Conservation (phyloP, 1,140 invertebrate genomes). For the Drosophila parabipectinata region DNA sequence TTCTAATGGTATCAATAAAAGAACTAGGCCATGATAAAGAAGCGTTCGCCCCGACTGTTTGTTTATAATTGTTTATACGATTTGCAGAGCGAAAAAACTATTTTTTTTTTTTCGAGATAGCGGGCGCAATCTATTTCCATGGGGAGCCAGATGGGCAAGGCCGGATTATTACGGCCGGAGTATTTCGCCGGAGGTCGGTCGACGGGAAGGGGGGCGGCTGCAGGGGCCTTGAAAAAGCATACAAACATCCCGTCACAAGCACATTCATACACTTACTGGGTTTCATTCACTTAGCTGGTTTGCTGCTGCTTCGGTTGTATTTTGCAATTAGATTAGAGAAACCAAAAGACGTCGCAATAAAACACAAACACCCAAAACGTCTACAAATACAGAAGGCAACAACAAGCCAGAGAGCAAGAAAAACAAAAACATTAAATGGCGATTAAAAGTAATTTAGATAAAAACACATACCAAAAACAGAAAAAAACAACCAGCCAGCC, state of each 20-base stretch:
- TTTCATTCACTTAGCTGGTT: conserved; percentile 19
- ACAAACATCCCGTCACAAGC: conserved; percentile 50
- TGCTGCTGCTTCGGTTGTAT: conserved; percentile 39
- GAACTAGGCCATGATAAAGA: conserved; percentile 80
- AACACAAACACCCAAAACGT: conserved; percentile 47
- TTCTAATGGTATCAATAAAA: conserved; percentile 68
- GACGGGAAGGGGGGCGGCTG: background rate
- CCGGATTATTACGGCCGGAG: conserved; percentile 24
- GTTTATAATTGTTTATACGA: conserved; percentile 82
- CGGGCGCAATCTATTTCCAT: conserved; percentile 60
- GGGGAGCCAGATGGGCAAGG: conserved; percentile 19
- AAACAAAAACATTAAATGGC: conserved; percentile 82
- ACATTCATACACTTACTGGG: background rate
- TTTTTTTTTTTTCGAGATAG: conserved; percentile 42
- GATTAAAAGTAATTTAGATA: conserved; percentile 83
- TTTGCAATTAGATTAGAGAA: conserved; percentile 80
- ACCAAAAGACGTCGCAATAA: conserved; percentile 75
- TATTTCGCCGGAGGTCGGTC: background rate
- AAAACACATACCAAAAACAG: conserved; percentile 58
- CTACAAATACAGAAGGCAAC: conserved; percentile 3
- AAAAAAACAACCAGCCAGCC: conserved; percentile 8
- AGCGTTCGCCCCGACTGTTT: conserved; percentile 60
- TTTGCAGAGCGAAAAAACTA: conserved; percentile 58
- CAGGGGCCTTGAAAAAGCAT: conserved; percentile 44
- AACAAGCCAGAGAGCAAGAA: conserved; percentile 43